Evolutionary conservation across 2,113 vertebrate genomes (phyloP).

Genomic region (Sapajus apella): DNA sequence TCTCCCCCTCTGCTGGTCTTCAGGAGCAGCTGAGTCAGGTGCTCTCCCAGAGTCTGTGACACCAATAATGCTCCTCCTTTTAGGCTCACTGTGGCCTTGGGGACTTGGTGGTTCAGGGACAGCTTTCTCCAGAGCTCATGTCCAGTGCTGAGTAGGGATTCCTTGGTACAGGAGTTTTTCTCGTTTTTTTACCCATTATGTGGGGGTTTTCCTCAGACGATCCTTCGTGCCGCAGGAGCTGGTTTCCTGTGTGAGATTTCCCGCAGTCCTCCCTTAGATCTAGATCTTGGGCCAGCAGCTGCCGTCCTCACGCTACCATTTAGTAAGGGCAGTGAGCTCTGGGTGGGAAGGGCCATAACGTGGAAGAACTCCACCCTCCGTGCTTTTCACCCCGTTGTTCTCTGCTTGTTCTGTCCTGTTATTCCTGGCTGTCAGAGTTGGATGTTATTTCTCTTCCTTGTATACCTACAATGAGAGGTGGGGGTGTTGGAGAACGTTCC

Average conservation of each 20-base stretch:
- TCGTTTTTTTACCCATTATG: not conserved
- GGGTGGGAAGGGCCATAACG: not conserved
- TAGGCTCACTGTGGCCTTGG: not conserved
- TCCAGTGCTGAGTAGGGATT: not conserved
- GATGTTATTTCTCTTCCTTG: not conserved
- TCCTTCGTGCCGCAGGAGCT: not conserved
- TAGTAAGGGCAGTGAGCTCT: not conserved
- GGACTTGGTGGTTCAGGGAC: not conserved
- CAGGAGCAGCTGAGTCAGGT: not conserved
- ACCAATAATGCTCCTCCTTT: not conserved
- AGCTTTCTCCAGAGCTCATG: not conserved
- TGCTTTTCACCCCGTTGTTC: not conserved
- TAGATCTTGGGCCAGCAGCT: not conserved
- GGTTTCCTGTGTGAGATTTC: not conserved
- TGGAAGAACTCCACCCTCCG: not conserved
- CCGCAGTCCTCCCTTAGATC: not conserved
- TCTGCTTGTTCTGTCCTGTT: not conserved
- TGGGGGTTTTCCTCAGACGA: conserved; percentile 1
- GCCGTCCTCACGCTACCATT: not conserved
- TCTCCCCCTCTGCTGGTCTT: not conserved
- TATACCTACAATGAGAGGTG: not conserved
- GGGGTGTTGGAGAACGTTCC: not conserved
- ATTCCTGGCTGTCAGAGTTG: not conserved
- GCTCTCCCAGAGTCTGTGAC: not conserved
- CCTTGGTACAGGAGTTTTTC: not conserved